A percentile compares a stretch with the other conserved stretches of the same genome.
phyloP scores from a whole-genome alignment of 2,888 invertebrate genomes.

The Neoscelio sp. region DNA sequence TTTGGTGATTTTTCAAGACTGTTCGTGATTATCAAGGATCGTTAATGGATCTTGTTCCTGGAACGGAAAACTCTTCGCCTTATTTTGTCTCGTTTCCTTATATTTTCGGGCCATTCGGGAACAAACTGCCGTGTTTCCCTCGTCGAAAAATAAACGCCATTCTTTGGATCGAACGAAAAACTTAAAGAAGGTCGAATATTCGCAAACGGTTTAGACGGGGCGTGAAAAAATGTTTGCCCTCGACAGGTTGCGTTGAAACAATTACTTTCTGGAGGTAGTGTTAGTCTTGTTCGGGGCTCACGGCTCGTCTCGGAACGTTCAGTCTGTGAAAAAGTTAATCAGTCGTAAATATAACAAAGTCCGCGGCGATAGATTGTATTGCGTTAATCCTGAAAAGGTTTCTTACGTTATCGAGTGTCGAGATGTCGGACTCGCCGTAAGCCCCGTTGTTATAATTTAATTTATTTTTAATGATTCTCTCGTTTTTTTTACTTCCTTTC shows the following conservation, averaged over 20 bases:
- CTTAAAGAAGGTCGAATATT: slow-evolving; percentile 18
- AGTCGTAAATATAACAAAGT: slow-evolving; percentile 57
- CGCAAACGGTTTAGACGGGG: slow-evolving; percentile 42
- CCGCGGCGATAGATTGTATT: slow-evolving; percentile 54
- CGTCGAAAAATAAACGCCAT: slow-evolving; percentile 23
- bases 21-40: too few species aligned
- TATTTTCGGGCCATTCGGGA: slow-evolving; percentile 21
- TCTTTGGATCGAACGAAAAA: slow-evolving; percentile 23
- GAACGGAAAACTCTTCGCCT: too few species aligned
- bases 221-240: slow-evolving; percentile 30
- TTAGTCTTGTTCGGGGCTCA: slow-evolving; percentile 51
- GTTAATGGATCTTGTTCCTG: too few species aligned
- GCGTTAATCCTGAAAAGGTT: slow-evolving; percentile 14
- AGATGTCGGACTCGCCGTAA: slow-evolving; percentile 24
- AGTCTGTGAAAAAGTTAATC: slow-evolving; percentile 55
- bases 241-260: slow-evolving; percentile 53
- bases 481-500: slow-evolving; percentile 53
- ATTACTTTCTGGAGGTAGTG: slow-evolving; percentile 60
- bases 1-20: too few species aligned
- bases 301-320: slow-evolving; percentile 51
- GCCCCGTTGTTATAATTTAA: slow-evolving; percentile 27
- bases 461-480: not conserved
- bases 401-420: not conserved
- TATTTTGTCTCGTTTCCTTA: not conserved
- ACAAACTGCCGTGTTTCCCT: slow-evolving; percentile 11